Conservation (phyloP, 2,797 vertebrate species). For the Onychomys torridus region DNA sequence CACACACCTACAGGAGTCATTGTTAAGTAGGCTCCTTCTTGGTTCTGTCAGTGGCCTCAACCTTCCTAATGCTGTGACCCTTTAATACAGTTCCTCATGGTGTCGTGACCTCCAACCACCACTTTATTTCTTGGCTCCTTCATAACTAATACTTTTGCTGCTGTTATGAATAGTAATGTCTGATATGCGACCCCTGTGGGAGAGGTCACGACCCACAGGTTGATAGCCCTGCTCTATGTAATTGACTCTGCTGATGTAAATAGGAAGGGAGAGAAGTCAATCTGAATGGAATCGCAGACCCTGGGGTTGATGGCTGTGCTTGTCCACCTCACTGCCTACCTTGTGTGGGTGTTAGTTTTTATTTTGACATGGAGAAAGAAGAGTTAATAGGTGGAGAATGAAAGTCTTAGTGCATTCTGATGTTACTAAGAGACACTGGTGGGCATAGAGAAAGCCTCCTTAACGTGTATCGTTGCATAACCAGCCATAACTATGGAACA, state of each 20-base stretch:
- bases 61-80: background rate
- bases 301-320: background rate
- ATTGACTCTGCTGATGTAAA: background rate
- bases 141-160: background rate
- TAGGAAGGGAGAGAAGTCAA: constrained; percentile 26
- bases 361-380: constrained; percentile 21
- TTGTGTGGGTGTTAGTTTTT: constrained; percentile 13
- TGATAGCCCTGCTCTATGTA: background rate
- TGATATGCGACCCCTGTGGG: background rate
- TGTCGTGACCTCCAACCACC: background rate
- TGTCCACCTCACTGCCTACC: fast-evolving
- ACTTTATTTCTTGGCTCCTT: background rate
- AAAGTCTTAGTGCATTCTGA: constrained; percentile 21
- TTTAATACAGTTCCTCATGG: background rate
- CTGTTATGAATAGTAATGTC: background rate
- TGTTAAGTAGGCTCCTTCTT: background rate
- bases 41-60: background rate
- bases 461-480: constrained; percentile 48
- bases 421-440: constrained; percentile 47
- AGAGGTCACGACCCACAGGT: background rate
- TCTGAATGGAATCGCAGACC: constrained; percentile 28
- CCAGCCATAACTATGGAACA: constrained; percentile 38
- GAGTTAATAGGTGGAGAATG: constrained; percentile 40
- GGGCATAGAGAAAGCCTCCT: constrained; percentile 19
- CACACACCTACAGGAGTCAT: background rate